Evolutionary conservation across 2,113 vertebrate species (phyloP).

Genomic region (Siniperca chuatsi): DNA sequence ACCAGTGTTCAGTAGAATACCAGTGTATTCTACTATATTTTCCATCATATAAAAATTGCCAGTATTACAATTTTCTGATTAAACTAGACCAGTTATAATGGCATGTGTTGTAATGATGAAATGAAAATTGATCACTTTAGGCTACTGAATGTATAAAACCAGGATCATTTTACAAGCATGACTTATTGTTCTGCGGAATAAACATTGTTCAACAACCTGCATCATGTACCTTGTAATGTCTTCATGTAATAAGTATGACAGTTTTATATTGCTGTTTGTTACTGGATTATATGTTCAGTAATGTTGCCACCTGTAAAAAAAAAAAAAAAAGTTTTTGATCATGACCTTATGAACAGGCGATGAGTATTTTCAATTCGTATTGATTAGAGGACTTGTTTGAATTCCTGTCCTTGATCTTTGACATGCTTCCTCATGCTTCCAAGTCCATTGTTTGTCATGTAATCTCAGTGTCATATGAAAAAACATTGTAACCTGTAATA

Average conservation of each 20-base stretch:
- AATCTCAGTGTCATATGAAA: too few species aligned
- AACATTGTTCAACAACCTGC: background rate
- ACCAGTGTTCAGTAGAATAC: background rate
- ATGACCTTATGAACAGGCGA: too few species aligned
- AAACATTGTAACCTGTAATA: too few species aligned
- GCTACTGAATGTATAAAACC: background rate
- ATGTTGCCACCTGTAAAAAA: too few species aligned
- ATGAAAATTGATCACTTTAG: background rate
- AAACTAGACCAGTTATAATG: background rate
- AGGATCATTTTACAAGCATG: background rate
- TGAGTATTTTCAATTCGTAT: too few species aligned
- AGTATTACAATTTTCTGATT: background rate
- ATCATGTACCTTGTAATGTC: background rate
- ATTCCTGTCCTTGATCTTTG: background rate
- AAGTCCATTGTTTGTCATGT: background rate
- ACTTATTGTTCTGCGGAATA: background rate
- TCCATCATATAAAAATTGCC: background rate
- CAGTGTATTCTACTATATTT: background rate
- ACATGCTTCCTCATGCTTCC: background rate
- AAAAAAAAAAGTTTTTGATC: too few species aligned
- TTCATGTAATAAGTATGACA: background rate
- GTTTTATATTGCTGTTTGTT: too few species aligned
- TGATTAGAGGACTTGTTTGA: too few species aligned
- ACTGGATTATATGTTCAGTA: too few species aligned
- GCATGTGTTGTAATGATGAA: background rate